Evolutionary conservation across 2,888 invertebrate species (phyloP).

Genomic region (Cephus spinipes): DNA sequence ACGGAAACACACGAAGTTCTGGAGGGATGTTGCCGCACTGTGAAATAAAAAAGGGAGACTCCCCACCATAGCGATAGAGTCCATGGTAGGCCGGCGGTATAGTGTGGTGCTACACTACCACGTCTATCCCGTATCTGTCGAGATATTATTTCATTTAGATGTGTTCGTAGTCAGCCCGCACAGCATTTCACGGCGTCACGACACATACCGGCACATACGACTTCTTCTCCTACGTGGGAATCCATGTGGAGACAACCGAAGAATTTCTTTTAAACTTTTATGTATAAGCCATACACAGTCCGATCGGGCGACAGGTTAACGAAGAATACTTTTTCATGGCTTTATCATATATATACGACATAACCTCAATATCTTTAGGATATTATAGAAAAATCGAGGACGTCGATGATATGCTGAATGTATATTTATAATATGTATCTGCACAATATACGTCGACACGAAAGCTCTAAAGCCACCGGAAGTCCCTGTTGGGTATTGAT

Average conservation of each 20-base stretch:
- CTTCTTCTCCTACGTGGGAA: not conserved
- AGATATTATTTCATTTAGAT: not conserved
- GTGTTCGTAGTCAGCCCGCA: not conserved
- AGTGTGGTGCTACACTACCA: not conserved
- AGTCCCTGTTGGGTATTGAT: not conserved
- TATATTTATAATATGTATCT: not conserved
- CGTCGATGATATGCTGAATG: not conserved
- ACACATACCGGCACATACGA: not conserved
- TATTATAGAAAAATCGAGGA: not conserved
- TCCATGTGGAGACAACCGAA: not conserved
- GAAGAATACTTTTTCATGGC: not conserved
- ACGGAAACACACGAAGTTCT: conserved; percentile 31
- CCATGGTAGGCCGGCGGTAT: not conserved
- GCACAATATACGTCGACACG: not conserved
- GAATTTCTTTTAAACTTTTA: not conserved
- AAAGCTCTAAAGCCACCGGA: not conserved
- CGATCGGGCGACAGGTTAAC: not conserved
- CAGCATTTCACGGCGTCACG: not conserved
- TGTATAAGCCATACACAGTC: not conserved
- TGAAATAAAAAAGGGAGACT: conserved; percentile 26
- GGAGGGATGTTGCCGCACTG: conserved; percentile 29
- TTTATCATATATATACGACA: not conserved
- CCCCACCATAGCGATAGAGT: conserved; percentile 19
- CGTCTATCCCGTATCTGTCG: not conserved
- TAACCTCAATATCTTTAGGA: not conserved